phyloP scores from a whole-genome alignment of 2,888 invertebrate species.

The Eilema sororculum region DNA sequence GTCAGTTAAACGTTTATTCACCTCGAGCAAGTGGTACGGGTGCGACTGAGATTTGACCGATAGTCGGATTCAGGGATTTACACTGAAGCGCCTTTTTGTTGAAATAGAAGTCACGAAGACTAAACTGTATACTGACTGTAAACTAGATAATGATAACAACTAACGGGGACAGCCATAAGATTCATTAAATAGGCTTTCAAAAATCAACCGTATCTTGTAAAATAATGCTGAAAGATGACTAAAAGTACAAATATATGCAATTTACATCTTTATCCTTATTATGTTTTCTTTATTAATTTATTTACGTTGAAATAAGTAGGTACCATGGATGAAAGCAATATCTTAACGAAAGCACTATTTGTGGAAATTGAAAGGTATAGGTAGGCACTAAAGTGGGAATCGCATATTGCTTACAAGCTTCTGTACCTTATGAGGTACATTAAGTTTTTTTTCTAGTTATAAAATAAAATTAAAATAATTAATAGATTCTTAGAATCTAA shows the following conservation, averaged over 20 bases:
- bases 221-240: too few relatives aligned
- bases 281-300: too few relatives aligned
- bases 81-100: conserved; percentile 19
- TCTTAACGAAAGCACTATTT: neutral
- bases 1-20: conserved; percentile 80
- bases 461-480: too few relatives aligned
- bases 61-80: conserved; percentile 58
- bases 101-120: conserved; percentile 59
- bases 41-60: conserved; percentile 77
- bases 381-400: too few relatives aligned
- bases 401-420: too few relatives aligned
- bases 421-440: too few relatives aligned
- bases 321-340: too few relatives aligned
- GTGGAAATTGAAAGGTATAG: neutral
- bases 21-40: conserved; percentile 64
- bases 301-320: too few relatives aligned
- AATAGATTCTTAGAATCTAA: too few relatives aligned
- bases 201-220: neutral
- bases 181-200: neutral
- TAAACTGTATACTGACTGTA: conserved; percentile 21
- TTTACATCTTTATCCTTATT: too few relatives aligned
- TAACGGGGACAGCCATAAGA: neutral
- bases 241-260: too few relatives aligned
- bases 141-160: neutral
- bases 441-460: too few relatives aligned